Percentiles rank a stretch among this genome's conserved stretches.
Conservation (phyloP, 2,888 invertebrate species). For the Blastobasis lacticolella region DNA sequence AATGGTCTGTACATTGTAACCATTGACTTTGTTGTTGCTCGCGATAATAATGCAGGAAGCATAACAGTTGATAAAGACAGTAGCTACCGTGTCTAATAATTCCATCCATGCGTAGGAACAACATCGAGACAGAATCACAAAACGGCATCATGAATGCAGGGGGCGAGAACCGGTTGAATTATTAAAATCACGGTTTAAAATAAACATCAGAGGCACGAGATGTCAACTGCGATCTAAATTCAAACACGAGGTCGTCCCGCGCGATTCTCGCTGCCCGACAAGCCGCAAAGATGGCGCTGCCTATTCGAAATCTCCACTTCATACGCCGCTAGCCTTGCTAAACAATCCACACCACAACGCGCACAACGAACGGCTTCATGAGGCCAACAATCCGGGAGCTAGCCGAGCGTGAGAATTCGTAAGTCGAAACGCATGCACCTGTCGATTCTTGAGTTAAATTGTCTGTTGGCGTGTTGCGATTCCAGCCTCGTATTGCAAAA, state of each 20-base stretch:
- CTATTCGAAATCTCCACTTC: slow-evolving; percentile 47
- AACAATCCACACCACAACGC: slow-evolving; percentile 43
- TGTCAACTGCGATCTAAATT: slow-evolving; percentile 50
- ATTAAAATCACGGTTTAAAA: slow-evolving; percentile 8
- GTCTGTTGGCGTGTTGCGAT: too few species aligned
- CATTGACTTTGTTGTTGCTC: too few species aligned
- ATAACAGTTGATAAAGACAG: too few species aligned
- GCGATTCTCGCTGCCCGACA: slow-evolving; percentile 28
- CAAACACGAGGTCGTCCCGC: slow-evolving; percentile 49
- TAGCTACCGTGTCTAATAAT: too few species aligned
- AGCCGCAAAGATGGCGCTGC: slow-evolving; percentile 56
- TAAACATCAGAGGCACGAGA: slow-evolving; percentile 22
- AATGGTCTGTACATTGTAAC: too few species aligned
- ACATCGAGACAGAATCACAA: too few species aligned
- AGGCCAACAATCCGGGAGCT: slow-evolving; percentile 33
- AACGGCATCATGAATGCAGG: not conserved
- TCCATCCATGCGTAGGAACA: too few species aligned
- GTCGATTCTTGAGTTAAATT: slow-evolving; percentile 6
- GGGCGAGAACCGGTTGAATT: slow-evolving; percentile 14
- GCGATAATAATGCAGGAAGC: too few species aligned
- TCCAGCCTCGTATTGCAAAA: too few species aligned
- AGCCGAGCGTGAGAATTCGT: slow-evolving; percentile 37
- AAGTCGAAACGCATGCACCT: slow-evolving; percentile 29
- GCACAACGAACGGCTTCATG: slow-evolving; percentile 37
- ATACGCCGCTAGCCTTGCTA: slow-evolving; percentile 48